Base-by-base conservation (phyloP, 2,113 vertebrate genomes). In the Chionis minor region DNA sequence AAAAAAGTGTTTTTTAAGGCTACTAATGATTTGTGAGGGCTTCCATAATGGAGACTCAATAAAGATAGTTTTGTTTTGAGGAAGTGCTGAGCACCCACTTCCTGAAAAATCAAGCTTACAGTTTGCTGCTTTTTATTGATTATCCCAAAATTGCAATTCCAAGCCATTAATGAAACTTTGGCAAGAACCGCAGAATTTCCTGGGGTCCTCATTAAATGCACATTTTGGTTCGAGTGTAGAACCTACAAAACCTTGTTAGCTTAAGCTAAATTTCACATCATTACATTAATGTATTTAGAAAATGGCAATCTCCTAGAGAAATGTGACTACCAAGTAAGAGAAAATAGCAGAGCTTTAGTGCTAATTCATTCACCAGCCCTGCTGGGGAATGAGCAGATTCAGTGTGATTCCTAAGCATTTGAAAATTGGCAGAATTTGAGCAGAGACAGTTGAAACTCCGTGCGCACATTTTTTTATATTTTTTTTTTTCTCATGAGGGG, bases 321-420 rank as follows among this genome's bases (percentile, higher is more conserved):
- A 92, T 65, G 44, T 66, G 55, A 66, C 71, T 81, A 69, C 49
- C 8, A 14, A 80, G 35, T 67, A 71, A 40, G 35, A 91, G 77
- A 79, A 69, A 79, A 84, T 42, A 95, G 52, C 66, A 89, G 49
- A 87, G 45, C 33, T 91, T 14, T 72, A 32, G 52, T 87, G 47
- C 65, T 94, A 92, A 96, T 96, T 97, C 2, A 2, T 93, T 96
- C 79, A 52, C 77, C 88, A 94, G 83, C 32, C 33, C 56, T 94
- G 83, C 70, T 89, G 78, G 65, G 65, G 66, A 91, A 54, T 69
- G 66, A 96, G 24, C 65, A 84, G 52, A 56, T 90, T 78, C 83
- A 85, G 62, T 44, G 40, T 35, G n/a, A 79, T 88, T 79, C 30
- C 54, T 42, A 59, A 83, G n/a, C 62, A 52, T 80, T 90, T 45